A percentile compares a stretch with the other conserved stretches of the same genome.
Evolutionary conservation across 2,888 invertebrate genomes (phyloP).

Genomic region (Nemurella pictetii): DNA sequence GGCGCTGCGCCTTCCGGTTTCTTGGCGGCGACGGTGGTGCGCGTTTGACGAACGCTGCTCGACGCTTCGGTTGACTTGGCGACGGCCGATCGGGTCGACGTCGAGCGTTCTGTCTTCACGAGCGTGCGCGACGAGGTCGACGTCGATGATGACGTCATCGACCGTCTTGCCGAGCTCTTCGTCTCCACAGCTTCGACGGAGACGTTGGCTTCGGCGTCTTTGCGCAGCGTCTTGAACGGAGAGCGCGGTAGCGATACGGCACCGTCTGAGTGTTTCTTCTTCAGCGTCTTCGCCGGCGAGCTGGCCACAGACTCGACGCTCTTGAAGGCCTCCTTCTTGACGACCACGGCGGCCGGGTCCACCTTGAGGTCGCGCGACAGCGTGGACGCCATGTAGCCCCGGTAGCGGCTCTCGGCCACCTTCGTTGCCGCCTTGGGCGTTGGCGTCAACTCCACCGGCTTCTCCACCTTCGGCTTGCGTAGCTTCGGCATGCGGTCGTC

Average conservation of each 20-base stretch:
- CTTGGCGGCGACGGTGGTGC: not conserved
- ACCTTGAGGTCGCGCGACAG: conserved; percentile 60
- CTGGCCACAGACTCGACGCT: conserved; percentile 15
- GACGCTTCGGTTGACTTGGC: conserved; percentile 1
- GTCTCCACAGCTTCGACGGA: conserved; percentile 43
- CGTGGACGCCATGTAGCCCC: conserved; percentile 64
- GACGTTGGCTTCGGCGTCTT: conserved; percentile 29
- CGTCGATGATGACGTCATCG: not conserved
- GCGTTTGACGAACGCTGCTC: not conserved
- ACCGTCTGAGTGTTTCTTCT: conserved; percentile 18
- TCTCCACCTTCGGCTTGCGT: conserved; percentile 13
- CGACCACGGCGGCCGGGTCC: conserved; percentile 46
- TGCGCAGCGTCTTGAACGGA: not conserved
- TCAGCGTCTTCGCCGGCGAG: conserved; percentile 1
- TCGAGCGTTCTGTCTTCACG: not conserved
- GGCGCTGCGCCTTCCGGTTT: not conserved
- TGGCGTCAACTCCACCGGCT: not conserved
- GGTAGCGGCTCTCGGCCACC: conserved; percentile 19
- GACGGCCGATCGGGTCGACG: not conserved
- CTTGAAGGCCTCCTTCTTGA: conserved; percentile 32
- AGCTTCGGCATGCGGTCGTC: conserved; percentile 31
- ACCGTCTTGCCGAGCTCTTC: not conserved
- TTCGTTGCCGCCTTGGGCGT: conserved; percentile 11
- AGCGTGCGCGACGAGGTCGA: not conserved
- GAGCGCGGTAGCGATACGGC: conserved; percentile 17